Conservation (phyloP, 2,113 vertebrate species). For the Urocynchramus pylzowi region DNA sequence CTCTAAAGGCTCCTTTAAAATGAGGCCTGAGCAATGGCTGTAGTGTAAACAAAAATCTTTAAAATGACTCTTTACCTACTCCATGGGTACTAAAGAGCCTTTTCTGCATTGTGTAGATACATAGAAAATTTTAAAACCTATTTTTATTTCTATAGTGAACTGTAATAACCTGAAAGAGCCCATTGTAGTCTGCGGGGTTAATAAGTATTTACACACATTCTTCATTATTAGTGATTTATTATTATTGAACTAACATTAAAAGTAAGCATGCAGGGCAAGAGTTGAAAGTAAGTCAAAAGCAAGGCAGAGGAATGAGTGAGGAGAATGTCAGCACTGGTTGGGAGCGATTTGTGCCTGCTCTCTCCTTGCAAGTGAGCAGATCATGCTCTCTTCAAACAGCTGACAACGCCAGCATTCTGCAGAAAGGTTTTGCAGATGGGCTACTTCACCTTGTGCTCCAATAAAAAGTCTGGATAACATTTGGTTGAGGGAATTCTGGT, state of each 20-base stretch:
- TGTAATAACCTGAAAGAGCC: constrained; percentile 37
- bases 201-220: constrained; percentile 24
- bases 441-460: not conserved
- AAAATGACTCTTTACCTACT: not conserved
- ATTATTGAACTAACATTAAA: constrained; percentile 28
- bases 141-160: constrained; percentile 11
- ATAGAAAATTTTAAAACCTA: not conserved
- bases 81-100: not conserved
- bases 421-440: not conserved
- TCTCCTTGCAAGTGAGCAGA: not conserved
- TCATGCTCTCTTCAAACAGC: not conserved
- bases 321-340: not conserved
- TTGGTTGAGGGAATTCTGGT: not conserved
- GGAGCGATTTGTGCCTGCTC: not conserved
- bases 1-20: not conserved
- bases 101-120: not conserved
- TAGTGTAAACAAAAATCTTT: constrained; percentile 4
- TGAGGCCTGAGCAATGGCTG: not conserved
- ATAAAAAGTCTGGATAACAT: not conserved
- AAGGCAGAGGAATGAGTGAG: not conserved
- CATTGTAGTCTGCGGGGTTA: constrained; percentile 12
- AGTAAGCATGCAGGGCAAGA: not conserved
- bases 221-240: constrained; percentile 54
- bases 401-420: accelerated
- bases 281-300: not conserved